phyloP scores from a whole-genome alignment of 2,888 invertebrate species.

The Nymphalis c-album region DNA sequence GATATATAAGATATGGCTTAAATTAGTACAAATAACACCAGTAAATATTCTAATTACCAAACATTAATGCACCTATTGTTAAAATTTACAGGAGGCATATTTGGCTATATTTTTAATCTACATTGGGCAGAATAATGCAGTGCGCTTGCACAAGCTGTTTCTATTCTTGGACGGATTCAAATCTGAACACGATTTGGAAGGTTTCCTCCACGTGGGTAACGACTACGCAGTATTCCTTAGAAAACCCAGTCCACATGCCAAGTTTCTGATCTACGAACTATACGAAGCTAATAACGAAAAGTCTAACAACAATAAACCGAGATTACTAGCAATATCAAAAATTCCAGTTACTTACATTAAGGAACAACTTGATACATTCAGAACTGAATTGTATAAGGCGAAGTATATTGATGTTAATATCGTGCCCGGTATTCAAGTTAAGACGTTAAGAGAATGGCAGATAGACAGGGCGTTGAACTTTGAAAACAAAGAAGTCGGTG shows the following conservation, averaged over 20 bases:
- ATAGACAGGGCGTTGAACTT: conserved; percentile 55
- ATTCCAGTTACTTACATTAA: conserved; percentile 65
- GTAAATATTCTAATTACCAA: no score
- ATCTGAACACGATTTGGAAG: conserved; percentile 59
- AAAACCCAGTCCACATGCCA: conserved; percentile 61
- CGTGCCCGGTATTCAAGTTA: conserved; percentile 66
- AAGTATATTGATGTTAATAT: conserved; percentile 59
- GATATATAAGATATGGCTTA: background rate
- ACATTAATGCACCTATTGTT: background rate
- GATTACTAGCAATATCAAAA: conserved; percentile 62
- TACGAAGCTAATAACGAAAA: conserved; percentile 64
- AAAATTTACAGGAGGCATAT: conserved; percentile 25
- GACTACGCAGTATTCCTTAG: conserved; percentile 65
- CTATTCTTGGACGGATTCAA: conserved; percentile 65
- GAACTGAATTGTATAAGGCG: conserved; percentile 58
- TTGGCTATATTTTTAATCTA: conserved; percentile 34
- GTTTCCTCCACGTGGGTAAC: conserved; percentile 65
- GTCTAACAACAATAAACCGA: conserved; percentile 51
- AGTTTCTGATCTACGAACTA: conserved; percentile 61
- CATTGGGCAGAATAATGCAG: conserved; percentile 37
- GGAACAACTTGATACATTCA: conserved; percentile 59
- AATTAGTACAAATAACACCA: no score
- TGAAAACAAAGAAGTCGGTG: conserved; percentile 39
- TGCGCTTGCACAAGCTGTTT: conserved; percentile 66
- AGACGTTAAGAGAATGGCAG: conserved; percentile 71